phyloP scores from a whole-genome alignment of 2,797 vertebrate genomes.

The Xiphorhynchus erythropygius region DNA sequence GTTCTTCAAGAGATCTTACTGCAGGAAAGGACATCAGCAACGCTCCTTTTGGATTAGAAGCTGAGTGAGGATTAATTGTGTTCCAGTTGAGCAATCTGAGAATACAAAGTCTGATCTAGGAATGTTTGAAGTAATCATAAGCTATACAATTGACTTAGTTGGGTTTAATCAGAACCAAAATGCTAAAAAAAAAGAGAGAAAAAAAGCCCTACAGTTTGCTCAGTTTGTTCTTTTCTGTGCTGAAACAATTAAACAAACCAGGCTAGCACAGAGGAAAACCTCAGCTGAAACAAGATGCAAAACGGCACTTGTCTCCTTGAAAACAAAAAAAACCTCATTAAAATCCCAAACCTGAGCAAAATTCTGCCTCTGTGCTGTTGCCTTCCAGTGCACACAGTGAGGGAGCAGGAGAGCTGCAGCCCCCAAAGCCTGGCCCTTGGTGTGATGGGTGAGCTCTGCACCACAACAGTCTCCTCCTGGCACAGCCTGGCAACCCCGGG shows the following conservation, averaged over 20 bases:
- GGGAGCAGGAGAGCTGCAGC: neutral
- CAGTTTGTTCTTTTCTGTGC: neutral
- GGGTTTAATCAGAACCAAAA: neutral
- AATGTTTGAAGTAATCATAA: neutral
- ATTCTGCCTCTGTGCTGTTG: accelerated
- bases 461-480: accelerated
- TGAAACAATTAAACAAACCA: neutral
- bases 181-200: neutral
- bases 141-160: neutral
- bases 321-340: neutral
- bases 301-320: neutral
- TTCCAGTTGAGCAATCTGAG: constrained; percentile 6
- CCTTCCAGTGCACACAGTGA: neutral
- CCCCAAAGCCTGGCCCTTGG: too few relatives aligned
- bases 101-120: neutral
- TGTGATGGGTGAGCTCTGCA: neutral
- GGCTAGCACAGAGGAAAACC: neutral
- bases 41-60: neutral
- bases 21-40: neutral
- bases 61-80: neutral
- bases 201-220: neutral
- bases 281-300: neutral
- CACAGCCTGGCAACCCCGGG: neutral
- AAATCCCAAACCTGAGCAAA: neutral
- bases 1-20: neutral